Conservation (phyloP, 2,797 vertebrate species). For the Crypturellus tataupa region DNA sequence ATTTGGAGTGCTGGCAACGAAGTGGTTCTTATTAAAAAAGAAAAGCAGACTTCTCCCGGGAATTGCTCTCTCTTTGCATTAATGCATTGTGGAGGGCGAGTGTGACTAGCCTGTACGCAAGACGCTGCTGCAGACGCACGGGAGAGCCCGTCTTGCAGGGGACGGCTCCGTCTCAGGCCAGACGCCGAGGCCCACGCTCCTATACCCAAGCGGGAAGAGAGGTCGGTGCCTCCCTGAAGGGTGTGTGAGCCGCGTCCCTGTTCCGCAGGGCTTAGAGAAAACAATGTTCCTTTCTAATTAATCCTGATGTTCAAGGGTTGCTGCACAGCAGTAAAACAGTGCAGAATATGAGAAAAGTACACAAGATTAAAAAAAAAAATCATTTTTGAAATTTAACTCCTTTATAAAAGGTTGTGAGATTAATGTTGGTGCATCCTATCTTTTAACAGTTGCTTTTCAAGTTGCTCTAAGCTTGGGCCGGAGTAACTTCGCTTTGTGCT, state of each 20-base stretch:
- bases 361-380: background rate
- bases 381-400: background rate
- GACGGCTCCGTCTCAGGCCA: background rate
- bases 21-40: constrained; percentile 33
- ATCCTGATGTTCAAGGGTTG: background rate
- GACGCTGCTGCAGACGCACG: background rate
- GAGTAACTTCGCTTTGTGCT: background rate
- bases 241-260: background rate
- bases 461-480: background rate
- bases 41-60: constrained; percentile 54
- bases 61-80: background rate
- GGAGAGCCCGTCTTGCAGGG: background rate
- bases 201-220: background rate
- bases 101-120: background rate
- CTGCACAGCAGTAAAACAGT: background rate
- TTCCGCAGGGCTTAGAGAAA: background rate
- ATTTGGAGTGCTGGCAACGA: constrained; percentile 25
- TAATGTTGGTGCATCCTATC: background rate
- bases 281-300: background rate
- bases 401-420: background rate
- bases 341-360: background rate
- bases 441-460: background rate
- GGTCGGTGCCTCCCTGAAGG: background rate
- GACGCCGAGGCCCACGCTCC: background rate
- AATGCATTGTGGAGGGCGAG: background rate